These are phyloP conservation scores for Erythrocebus patas DNA, from an alignment of 2,113 vertebrate genomes.

Conservation along the genomic window DNA sequence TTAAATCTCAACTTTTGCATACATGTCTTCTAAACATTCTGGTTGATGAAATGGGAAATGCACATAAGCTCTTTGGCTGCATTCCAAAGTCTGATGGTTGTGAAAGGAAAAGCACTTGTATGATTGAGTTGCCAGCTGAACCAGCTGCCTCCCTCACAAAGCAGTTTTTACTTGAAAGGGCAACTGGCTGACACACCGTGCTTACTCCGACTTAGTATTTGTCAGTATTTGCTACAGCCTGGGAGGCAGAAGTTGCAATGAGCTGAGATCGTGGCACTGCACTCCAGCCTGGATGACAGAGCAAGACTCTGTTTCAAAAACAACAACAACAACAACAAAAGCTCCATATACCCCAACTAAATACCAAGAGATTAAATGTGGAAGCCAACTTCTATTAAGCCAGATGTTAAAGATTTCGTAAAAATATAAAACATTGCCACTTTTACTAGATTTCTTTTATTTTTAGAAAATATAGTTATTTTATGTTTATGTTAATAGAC, in stretches of 20 bases:
- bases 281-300: too few relatives aligned
- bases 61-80: neutral
- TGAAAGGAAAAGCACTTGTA: neutral
- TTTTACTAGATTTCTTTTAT: neutral
- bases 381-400: neutral
- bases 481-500: neutral
- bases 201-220: neutral
- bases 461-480: neutral
- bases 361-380: neutral
- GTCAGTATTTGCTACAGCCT: neutral
- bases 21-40: neutral
- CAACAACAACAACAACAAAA: too few relatives aligned
- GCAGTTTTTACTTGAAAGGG: neutral
- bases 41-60: neutral
- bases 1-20: neutral
- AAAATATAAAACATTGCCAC: neutral
- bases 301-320: too few relatives aligned
- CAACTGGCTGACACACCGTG: neutral
- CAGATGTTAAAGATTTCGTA: neutral
- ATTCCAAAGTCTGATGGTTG: neutral
- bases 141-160: neutral
- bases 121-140: neutral
- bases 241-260: too few relatives aligned
- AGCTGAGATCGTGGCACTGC: too few relatives aligned
- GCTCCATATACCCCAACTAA: neutral